Percentiles rank a stretch among this genome's conserved stretches.
phyloP scores from a whole-genome alignment of 2,888 invertebrate genomes.

The Stegophylla sp. region DNA sequence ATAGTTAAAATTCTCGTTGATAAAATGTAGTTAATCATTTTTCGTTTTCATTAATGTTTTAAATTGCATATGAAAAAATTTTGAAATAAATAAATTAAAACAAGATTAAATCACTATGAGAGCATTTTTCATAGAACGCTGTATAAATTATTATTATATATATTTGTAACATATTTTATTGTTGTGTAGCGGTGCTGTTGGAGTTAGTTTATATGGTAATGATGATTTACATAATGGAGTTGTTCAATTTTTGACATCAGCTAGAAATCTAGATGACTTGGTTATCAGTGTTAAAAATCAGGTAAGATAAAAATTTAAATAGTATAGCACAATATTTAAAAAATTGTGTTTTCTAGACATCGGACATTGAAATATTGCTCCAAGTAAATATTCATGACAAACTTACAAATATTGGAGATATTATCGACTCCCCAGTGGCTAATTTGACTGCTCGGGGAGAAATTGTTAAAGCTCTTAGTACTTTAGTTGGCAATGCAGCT shows the following conservation, averaged over 20 bases:
- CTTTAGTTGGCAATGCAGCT: slow-evolving; percentile 77
- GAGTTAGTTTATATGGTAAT: slow-evolving; percentile 90
- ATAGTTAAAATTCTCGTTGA: too few relatives aligned
- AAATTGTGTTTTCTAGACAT: slow-evolving; percentile 69
- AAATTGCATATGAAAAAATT: too few relatives aligned
- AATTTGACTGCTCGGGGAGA: slow-evolving; percentile 79
- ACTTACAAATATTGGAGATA: slow-evolving; percentile 76
- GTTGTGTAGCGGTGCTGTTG: slow-evolving; percentile 75
- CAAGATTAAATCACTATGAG: too few relatives aligned
- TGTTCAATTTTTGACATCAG: slow-evolving; percentile 79
- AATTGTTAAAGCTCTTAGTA: slow-evolving; percentile 74
- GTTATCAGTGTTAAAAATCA: slow-evolving; percentile 83
- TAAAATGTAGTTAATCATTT: too few relatives aligned
- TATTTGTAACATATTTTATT: slow-evolving; percentile 33
- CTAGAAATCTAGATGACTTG: slow-evolving; percentile 80
- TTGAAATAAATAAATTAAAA: too few relatives aligned
- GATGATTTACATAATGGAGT: slow-evolving; percentile 92
- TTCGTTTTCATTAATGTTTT: too few relatives aligned
- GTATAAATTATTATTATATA: too few relatives aligned
- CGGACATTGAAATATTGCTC: slow-evolving; percentile 77
- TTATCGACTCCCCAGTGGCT: slow-evolving; percentile 77
- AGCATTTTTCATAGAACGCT: too few relatives aligned
- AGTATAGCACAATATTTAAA: slow-evolving; percentile 60
- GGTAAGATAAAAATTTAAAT: slow-evolving; percentile 66
- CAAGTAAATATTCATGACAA: slow-evolving; percentile 75